Evolutionary conservation across 2,888 invertebrate species (phyloP), one percentile per base, ranked within the genome.

Genomic region (Parnassius smintheus): DNA sequence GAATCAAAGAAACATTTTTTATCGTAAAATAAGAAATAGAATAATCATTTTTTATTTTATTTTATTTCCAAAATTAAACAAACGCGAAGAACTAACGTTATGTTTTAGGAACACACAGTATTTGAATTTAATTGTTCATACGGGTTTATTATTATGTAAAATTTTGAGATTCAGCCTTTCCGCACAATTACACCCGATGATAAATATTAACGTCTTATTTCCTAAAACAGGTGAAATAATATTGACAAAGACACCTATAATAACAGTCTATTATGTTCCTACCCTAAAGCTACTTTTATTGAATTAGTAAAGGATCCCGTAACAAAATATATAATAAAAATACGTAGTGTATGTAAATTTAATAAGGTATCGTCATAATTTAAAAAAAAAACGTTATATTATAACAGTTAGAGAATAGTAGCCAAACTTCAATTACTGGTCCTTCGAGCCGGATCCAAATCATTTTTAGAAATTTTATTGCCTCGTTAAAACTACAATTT

Each of bases 261-360:
- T 66, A 68, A 68, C 66, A 68, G 67, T 68, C 66, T 67, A 65
- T 65, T 64, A 42, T 44, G 54, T 66, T 59, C 74, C 74, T 77
- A 74, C 78, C 81, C 80, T 84, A 84, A 81, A 84, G 78, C 79
- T 83, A 83, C 67, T 62, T 73, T 73, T 72, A 68, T 79, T 70
- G 65, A 66, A 66, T 22, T 66, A 74, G 70, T 72, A 71, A 72
- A 77, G 77, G 70, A 77, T 81, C 79, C 78, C 76, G 75, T 80
- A 79, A 75, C 75, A 68, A 76, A 73, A 25, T 13, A 71, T 57
- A 70, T 72, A 65, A 66, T 61, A 68, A 18, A 18, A 1, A 18
- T 18, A 65, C 66, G 66, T 72, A 64, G 70, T 64, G 62, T 65
- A 74, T 74, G 68, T 68, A 70, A 77, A 78, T 71, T 75, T 69